Evolutionary conservation across 1,140 invertebrate species (phyloP), one percentile per base, ranked within the genome.

Genomic region (Euglossa dilemma): DNA sequence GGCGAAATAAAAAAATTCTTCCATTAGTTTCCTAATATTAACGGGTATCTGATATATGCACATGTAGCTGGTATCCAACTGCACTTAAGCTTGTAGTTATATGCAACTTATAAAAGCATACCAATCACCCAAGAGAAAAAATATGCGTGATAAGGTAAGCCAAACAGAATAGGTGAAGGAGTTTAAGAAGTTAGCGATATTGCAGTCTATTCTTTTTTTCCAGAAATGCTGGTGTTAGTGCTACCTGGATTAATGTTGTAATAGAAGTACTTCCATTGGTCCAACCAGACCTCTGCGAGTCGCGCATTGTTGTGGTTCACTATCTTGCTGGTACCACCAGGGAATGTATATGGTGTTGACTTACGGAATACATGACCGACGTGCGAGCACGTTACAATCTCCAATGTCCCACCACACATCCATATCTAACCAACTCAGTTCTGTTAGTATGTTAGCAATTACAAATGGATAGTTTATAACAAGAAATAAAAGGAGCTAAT

Each of bases 281-380:
- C 98, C 95, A 99, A 96, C 98, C 98, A 99, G 90, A 99, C 98
- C 95, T 98, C 98, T 85, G 98, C 98, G 91, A 99, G 96, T 90
- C 98, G 96, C 89, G 98, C 98, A 96, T 99, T 98, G 96, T 99
- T 99, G 95, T 99, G 98, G 96, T 99, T 99, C 94, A 99, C 98
- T 94, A 99, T 98, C 93, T 98, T 97, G 93, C 98, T 98, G 89
- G 98, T 99, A 90, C 99, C 99, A 90, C 99, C 99, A 81, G 99
- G 99, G 95, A 99, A 99, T 89, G 98, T 98, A 95, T 99, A 99
- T 63, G 99, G 99, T 89, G 98, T 99, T 90, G 99, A 98, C 96
- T 99, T 99, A 92, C 99, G 97, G 96, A 99, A 99, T 88, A 99
- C 98, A 95, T 99, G 98, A 89, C 98, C 98, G 89, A 99, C 98